phyloP scores from a whole-genome alignment of 2,113 vertebrate species.

The Limanda limanda region DNA sequence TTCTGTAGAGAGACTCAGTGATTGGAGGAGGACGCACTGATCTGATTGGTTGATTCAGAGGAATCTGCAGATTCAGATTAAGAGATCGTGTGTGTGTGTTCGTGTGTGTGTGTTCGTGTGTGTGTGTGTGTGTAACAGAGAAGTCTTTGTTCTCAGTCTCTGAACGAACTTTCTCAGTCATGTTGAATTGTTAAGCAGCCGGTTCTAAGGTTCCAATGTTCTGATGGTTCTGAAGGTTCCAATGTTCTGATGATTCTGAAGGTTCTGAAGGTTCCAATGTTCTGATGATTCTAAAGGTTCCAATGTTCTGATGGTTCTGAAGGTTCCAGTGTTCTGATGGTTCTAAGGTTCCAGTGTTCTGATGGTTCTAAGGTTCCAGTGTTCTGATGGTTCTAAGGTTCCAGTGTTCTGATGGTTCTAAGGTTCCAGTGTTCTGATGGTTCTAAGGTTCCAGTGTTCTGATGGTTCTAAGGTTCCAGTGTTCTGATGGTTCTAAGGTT shows the following conservation, averaged over 20 bases:
- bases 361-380: neutral
- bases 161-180: neutral
- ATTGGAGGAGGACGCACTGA: neutral
- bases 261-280: too few species aligned
- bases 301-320: neutral
- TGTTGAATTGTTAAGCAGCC: neutral
- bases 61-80: conserved; percentile 5
- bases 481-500: neutral
- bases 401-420: too few species aligned
- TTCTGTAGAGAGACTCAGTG: neutral
- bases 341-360: neutral
- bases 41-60: conserved; percentile 15
- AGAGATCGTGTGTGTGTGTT: neutral
- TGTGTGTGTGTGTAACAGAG: conserved; percentile 20
- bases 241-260: neutral
- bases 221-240: too few species aligned
- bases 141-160: conserved; percentile 18
- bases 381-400: neutral
- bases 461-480: neutral
- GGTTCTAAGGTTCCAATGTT: too few species aligned
- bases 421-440: too few species aligned
- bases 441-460: neutral
- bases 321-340: neutral
- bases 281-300: too few species aligned
- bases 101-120: neutral